A percentile compares a stretch with the other conserved stretches of the same genome.
Conservation (phyloP, 2,113 vertebrate species). For the Paedocypris sp. region DNA sequence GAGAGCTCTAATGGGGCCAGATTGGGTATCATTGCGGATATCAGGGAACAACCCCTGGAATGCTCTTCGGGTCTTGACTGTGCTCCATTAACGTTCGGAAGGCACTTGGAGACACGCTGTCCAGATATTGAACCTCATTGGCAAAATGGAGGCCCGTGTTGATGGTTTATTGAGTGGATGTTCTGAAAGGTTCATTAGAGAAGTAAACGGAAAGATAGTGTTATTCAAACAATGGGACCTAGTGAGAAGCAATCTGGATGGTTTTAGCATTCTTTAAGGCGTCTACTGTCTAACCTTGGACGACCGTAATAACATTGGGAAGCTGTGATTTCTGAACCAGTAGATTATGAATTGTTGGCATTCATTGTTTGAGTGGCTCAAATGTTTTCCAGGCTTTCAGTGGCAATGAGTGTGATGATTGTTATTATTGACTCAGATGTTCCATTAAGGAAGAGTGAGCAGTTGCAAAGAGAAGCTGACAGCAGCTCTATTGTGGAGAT, state of each 20-base stretch:
- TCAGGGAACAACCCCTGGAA: slow-evolving; percentile 55
- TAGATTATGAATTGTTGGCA: slow-evolving; percentile 36
- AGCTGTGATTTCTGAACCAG: slow-evolving; percentile 33
- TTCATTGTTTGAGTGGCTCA: slow-evolving; percentile 51
- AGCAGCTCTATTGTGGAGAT: slow-evolving; percentile 50
- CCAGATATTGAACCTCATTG: slow-evolving; percentile 57
- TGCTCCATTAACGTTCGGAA: slow-evolving; percentile 58
- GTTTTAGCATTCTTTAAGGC: too few species aligned
- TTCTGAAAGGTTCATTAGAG: slow-evolving; percentile 51
- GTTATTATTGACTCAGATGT: slow-evolving; percentile 65
- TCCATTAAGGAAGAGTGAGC: slow-evolving; percentile 54
- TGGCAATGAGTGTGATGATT: slow-evolving; percentile 54
- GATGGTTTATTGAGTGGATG: slow-evolving; percentile 52
- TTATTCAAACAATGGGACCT: too few species aligned
- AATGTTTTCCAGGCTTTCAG: slow-evolving; percentile 60
- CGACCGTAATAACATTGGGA: slow-evolving; percentile 6
- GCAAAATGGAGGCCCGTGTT: slow-evolving; percentile 42
- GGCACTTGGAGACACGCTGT: slow-evolving; percentile 55
- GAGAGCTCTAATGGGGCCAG: slow-evolving; percentile 59
- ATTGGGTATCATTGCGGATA: slow-evolving; percentile 66
- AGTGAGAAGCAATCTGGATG: too few species aligned
- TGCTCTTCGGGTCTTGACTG: slow-evolving; percentile 48
- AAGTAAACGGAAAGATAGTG: too few species aligned
- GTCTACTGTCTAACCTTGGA: neutral
- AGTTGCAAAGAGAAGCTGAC: slow-evolving; percentile 57